These are phyloP conservation scores for Hydractinia symbiolongicarpus DNA, from an alignment of 30 jellyfish, hydroid and myxozoan genomes.

Conservation along the genomic window DNA sequence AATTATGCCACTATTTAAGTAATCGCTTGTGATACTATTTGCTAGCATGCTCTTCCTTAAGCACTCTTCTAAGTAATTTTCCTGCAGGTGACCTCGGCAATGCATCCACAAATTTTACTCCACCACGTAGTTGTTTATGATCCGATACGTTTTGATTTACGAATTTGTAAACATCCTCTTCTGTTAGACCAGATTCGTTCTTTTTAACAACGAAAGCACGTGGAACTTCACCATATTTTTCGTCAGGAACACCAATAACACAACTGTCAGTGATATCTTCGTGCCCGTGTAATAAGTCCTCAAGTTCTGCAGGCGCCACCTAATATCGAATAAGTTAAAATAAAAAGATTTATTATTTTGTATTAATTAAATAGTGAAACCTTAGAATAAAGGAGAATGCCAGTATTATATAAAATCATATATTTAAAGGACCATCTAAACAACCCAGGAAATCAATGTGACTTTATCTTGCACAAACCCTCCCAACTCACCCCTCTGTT, in stretches of 20 bases:
- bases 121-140: constrained; percentile 73
- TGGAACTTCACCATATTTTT: constrained; percentile 83
- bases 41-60: constrained; percentile 29
- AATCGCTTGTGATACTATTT: no score
- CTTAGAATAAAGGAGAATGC: no score
- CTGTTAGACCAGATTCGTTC: constrained; percentile 26
- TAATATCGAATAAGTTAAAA: background rate
- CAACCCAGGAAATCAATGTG: no score
- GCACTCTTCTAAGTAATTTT: constrained; percentile 64
- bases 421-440: no score
- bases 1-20: no score
- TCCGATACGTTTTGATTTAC: constrained; percentile 51
- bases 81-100: constrained; percentile 82
- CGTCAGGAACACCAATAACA: constrained; percentile 82
- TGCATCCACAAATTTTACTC: constrained; percentile 61
- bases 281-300: constrained; percentile 65
- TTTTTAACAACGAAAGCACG: constrained; percentile 53
- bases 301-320: constrained; percentile 96
- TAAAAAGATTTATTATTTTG: no score
- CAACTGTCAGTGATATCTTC: constrained; percentile 65
- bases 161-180: constrained; percentile 43
- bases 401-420: no score
- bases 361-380: no score
- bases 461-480: no score
- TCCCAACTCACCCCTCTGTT: no score